Conservation (phyloP, 2,888 invertebrate species). For the Apotomis betuletana region DNA sequence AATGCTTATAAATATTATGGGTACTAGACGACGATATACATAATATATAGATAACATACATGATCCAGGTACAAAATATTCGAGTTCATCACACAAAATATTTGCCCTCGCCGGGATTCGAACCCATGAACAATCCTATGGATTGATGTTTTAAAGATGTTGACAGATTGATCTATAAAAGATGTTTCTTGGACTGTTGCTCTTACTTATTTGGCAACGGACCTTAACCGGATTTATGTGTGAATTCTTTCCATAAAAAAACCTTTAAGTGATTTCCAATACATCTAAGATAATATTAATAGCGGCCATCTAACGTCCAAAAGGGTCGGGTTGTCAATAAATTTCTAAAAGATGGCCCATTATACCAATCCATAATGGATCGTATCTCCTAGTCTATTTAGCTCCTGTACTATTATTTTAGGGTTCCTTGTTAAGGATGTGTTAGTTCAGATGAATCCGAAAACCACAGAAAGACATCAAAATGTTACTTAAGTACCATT, state of each 20-base stretch:
- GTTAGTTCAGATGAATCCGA: not conserved
- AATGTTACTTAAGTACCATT: too few species aligned
- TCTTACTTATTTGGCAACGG: not conserved
- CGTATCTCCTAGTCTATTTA: conserved; percentile 45
- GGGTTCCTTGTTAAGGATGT: conserved; percentile 3
- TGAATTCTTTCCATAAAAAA: not conserved
- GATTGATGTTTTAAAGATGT: too few species aligned
- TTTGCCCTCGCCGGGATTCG: too few species aligned
- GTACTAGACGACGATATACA: too few species aligned
- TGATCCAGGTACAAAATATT: too few species aligned
- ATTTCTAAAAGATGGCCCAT: conserved; percentile 44
- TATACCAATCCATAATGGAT: conserved; percentile 43
- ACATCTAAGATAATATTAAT: conserved; percentile 38
- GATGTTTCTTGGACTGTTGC: too few species aligned
- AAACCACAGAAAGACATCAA: too few species aligned
- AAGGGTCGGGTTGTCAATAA: conserved; percentile 41
- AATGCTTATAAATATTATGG: too few species aligned
- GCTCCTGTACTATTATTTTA: conserved; percentile 24
- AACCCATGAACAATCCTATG: too few species aligned
- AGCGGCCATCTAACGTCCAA: conserved; percentile 24
- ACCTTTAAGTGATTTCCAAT: conserved; percentile 26
- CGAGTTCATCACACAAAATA: too few species aligned
- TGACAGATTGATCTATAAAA: too few species aligned
- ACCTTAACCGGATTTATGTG: not conserved
- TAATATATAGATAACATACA: too few species aligned